Evolutionary conservation across 2,113 vertebrate species (phyloP).

Genomic region (Pachycephala philippinensis): DNA sequence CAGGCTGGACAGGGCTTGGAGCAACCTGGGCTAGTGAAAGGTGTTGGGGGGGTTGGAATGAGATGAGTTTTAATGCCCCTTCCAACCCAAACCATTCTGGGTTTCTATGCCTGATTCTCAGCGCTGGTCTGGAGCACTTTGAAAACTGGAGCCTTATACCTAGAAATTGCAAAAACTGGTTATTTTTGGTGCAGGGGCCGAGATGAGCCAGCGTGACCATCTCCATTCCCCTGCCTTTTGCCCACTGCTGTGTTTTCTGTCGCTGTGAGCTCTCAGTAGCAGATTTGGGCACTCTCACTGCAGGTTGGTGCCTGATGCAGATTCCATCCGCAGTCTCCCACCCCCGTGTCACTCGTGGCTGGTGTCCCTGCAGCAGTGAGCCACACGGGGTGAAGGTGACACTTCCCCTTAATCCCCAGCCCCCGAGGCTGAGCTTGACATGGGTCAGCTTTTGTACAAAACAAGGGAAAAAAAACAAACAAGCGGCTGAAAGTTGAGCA

Average conservation of each 20-base stretch:
- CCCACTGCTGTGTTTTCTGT: background rate
- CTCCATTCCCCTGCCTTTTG: background rate
- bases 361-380: background rate
- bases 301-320: background rate
- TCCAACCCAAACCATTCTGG: background rate
- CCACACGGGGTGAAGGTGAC: background rate
- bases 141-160: background rate
- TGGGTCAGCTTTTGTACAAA: background rate
- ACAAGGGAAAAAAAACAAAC: background rate
- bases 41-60: background rate
- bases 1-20: background rate
- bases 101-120: background rate
- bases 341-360: background rate
- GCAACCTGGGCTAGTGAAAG: background rate
- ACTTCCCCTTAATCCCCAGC: background rate
- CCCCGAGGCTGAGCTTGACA: background rate
- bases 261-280: background rate
- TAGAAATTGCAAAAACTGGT: rapidly evolving
- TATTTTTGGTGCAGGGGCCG: rapidly evolving
- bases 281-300: background rate
- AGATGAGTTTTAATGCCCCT: background rate
- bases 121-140: background rate
- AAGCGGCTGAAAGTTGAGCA: background rate
- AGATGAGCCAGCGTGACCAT: rapidly evolving
- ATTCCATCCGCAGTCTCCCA: background rate